These are phyloP conservation scores for Vespertilio murinus DNA, from an alignment of 2,797 vertebrate genomes.

Conservation along the genomic window DNA sequence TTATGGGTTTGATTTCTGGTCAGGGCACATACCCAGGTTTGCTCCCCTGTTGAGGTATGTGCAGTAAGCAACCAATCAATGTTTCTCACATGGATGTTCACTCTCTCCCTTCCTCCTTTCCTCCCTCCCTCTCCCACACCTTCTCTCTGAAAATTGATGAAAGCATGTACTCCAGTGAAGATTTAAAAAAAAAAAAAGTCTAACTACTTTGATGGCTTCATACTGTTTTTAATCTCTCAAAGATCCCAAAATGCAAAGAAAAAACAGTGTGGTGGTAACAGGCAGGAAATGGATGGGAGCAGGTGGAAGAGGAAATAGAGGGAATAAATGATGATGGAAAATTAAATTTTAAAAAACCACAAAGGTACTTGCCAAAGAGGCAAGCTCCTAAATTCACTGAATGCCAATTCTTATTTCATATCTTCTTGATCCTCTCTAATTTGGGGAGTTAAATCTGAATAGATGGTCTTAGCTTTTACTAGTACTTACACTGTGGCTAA, in stretches of 20 bases:
- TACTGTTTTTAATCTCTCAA: constrained; percentile 11
- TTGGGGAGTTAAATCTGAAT: not conserved
- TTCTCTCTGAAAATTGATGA: not conserved
- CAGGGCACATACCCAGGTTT: not conserved
- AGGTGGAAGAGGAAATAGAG: too few species aligned
- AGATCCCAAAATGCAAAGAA: not conserved
- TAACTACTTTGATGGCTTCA: not conserved
- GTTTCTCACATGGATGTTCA: not conserved
- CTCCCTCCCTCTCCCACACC: too few species aligned
- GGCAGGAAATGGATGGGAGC: too few species aligned
- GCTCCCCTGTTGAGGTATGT: not conserved
- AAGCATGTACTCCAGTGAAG: not conserved
- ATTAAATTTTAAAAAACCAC: not conserved
- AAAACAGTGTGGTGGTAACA: too few species aligned
- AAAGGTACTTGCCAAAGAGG: not conserved
- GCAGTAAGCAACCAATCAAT: not conserved
- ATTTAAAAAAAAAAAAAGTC: not conserved
- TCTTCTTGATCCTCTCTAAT: not conserved
- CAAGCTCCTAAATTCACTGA: not conserved
- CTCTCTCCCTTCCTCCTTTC: rapidly evolving
- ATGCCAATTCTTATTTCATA: not conserved
- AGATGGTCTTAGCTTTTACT: not conserved
- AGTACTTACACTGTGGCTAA: not conserved
- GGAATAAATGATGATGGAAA: too few species aligned
- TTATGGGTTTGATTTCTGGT: not conserved